Base-by-base conservation (phyloP, 2,888 invertebrate genomes). In the Tuta absoluta region DNA sequence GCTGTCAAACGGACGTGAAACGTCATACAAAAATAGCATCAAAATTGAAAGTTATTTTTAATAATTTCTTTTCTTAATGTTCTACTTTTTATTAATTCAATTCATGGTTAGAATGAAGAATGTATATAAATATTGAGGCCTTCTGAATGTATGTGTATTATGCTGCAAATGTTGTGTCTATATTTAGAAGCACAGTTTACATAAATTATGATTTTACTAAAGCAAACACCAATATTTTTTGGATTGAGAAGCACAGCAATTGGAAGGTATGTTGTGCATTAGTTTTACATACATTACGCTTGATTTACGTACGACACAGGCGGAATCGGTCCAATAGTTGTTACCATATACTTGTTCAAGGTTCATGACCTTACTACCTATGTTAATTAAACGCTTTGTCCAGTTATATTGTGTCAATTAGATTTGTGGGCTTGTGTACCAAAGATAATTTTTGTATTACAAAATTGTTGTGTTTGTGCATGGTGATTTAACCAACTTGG, bases 21-120 rank as follows among this genome's bases (percentile, higher is more conserved):
- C 78, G 80, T 81, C 81, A 81, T 81, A 80, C 79, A 81, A 85
- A 90, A 91, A 89, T 89, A 91, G 89, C 75, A 82, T 84, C 80
- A 81, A 84, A 84, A 83, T 89, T 88, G 89, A 87, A 85, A 90
- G 91, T 89, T 89, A 91, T 88, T 89, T 90, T 81, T 89, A 87
- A 79, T 85, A 80, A 78, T 83, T 77, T 73, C 67, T 72, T 72
- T 76, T 73, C 79, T 81, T 76, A 74, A 74, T 72, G 75, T 78
- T 75, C 72, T 75, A 75, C 56, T 10, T 56, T 48, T 23, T 72
- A 75, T 71, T 68, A 72, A 67, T 68, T 67, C 71, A 56, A 69
- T 76, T 68, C 70, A 71, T 60, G 68, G 65, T 75, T 69, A 71
- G 68, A 73, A 87, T 86, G 81, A 77, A 74, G 69, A 67, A 76